Base-by-base conservation (phyloP, 2,113 vertebrate genomes). In the Suncus etruscus region DNA sequence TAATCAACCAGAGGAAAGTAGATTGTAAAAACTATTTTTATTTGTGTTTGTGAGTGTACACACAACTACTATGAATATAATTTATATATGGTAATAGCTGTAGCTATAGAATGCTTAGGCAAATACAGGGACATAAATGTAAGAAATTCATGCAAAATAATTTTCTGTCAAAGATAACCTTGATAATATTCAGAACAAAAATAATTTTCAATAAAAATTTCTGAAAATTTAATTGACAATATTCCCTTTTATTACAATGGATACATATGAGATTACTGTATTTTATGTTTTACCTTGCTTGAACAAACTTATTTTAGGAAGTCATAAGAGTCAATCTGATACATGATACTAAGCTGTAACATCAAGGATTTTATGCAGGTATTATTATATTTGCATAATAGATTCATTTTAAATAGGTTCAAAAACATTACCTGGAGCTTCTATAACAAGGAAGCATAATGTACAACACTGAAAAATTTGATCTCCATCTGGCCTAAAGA, bases 321-420 rank as follows among this genome's bases (percentile, higher is more conserved):
- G 11, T 90, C 54, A 92, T 76, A 83, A 81, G 18, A 92, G 39
- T 12, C 75, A 79, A 25, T 11, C 61, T 54, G 77, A 90, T 58
- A 92, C 73, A 66, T 83, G 80, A 84, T 89, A 45, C n/a, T 91
- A 90, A 93, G 68, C 54, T 75, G 45, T 86, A 86, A 75, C 73
- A 94, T 81, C 83, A 94, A 95, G 27, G 48, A 89, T 87, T 90
- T 91, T 93, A 95, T 94, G 77, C 73, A 93, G 66, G 58, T 94
- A 95, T 91, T 92, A 95, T 90, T 72, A 72, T 87, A 90, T 94
- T 94, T 95, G 77, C 90, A 95, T 96, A 95, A 90, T 85, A 48
- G 39, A 87, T 85, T 91, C 61, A 84, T 27, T 93, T 93, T 82
- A 94, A 94, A 92, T 92, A 89, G 31, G 15, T 79, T 96, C 88